Base-by-base conservation (phyloP, 2,113 vertebrate species). In the Sander lucioperca region DNA sequence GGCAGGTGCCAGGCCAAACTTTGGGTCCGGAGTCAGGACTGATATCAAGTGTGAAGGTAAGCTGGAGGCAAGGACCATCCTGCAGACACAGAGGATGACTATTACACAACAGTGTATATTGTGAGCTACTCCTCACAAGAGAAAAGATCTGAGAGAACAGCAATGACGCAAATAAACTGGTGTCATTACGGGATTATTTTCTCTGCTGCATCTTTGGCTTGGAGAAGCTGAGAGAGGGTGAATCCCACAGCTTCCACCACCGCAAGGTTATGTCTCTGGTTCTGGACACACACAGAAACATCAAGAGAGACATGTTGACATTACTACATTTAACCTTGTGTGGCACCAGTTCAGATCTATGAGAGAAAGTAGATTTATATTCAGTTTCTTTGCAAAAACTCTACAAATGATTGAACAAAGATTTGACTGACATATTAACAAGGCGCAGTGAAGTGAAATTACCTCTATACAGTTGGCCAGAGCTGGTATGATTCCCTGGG, bases 211-310 rank as follows among this genome's bases (percentile, higher is more conserved):
- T 97, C 96, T 84, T 95, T 96, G 67, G 95, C 94, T 83, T 99
- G 97, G n/a, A 99, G 95, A 53, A 99, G 95, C 91, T 99, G 98
- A 0, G 97, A 98, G 80, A 99, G 95, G 33, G 96, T 93, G 1
- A 97, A 99, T 14, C 96, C 97, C 9, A 94, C 94, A 6, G 97
- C 98, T 94, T 99, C 98, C 88, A 97, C 95, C 88, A 99, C 96
- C 0, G 95, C 95, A 81, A 96, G 89, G 0, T 97, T 96, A 0
- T 96, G 95, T 27, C 93, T 96, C 94, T 99, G 96, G 83, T 94
- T 96, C 84, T 88, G 92, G 21, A 67, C 11, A 83, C 15, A 63
- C 12, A 80, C 0, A 79, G 6, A 74, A 50, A 71, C 47, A 85
- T 16, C 10, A n/a, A 58, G 25, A 25, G 19, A 33, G 7, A 66